Percentiles rank a stretch among this genome's conserved stretches.
Conservation (phyloP, 2,888 invertebrate genomes). For the Caenorhabditis doughertyi region DNA sequence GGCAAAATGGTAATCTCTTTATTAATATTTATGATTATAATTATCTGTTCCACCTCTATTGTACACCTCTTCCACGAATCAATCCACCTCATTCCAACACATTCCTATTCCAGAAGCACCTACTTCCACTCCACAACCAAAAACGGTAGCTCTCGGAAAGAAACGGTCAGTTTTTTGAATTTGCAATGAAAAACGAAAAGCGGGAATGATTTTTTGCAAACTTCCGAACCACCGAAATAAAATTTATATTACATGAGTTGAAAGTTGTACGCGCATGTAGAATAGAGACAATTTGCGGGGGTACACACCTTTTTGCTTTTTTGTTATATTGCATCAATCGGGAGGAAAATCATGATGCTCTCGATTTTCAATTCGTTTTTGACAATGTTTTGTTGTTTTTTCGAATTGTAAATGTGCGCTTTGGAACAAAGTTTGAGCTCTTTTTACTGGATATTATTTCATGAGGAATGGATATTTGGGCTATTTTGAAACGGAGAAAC, state of each 20-base stretch:
- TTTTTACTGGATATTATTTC: too few relatives aligned
- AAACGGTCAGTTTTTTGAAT: not conserved
- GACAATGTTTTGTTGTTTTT: not conserved
- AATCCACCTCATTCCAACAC: slow-evolving; percentile 21
- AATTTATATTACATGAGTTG: slow-evolving; percentile 2
- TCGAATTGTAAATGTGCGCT: too few relatives aligned
- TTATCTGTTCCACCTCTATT: not conserved
- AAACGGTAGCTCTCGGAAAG: not conserved
- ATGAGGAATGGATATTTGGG: too few relatives aligned
- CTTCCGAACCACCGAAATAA: slow-evolving; percentile 5
- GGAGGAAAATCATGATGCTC: slow-evolving; percentile 3
- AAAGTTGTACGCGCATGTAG: not conserved
- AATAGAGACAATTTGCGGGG: slow-evolving; percentile 13
- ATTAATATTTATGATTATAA: slow-evolving; percentile 26
- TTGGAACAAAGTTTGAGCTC: too few relatives aligned
- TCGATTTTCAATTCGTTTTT: slow-evolving; percentile 9
- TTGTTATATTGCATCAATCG: slow-evolving; percentile 31
- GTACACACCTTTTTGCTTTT: slow-evolving; percentile 12
- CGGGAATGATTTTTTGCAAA: not conserved
- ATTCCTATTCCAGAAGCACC: not conserved
- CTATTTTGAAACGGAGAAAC: too few relatives aligned
- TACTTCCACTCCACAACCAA: not conserved
- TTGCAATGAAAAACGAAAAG: not conserved
- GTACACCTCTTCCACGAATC: slow-evolving; percentile 35
- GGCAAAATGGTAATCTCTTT: slow-evolving; percentile 15